These are phyloP conservation scores for Apotomis turbidana DNA, from an alignment of 2,888 invertebrate species.

Conservation along the genomic window DNA sequence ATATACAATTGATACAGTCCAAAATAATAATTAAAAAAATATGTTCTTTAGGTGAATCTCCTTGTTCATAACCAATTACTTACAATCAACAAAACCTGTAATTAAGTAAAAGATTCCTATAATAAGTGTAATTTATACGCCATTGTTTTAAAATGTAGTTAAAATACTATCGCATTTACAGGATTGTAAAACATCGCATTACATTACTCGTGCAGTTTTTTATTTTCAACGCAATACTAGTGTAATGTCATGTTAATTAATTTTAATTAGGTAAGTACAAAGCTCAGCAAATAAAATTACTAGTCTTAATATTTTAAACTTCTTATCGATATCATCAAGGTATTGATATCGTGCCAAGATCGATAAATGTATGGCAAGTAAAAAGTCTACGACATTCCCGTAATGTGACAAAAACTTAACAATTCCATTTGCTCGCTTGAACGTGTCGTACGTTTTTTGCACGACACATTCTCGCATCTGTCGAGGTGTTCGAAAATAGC, in stretches of 20 bases:
- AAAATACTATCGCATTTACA: too few relatives aligned
- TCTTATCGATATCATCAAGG: background rate
- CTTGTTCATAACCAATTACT: too few relatives aligned
- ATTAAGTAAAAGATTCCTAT: too few relatives aligned
- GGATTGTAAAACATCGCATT: too few relatives aligned
- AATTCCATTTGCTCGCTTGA: conserved; percentile 28
- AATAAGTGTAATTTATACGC: too few relatives aligned
- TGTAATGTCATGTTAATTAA: conserved; percentile 15
- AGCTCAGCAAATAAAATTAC: conserved; percentile 20
- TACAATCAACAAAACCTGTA: too few relatives aligned
- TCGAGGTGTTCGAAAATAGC: conserved; percentile 53
- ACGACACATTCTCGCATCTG: conserved; percentile 36
- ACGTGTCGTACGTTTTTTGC: conserved; percentile 39
- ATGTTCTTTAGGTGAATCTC: too few relatives aligned
- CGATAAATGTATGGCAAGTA: conserved; percentile 1
- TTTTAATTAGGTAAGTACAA: conserved; percentile 19
- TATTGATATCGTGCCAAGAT: background rate
- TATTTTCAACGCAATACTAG: background rate
- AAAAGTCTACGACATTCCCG: conserved; percentile 23
- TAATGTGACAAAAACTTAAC: conserved; percentile 28
- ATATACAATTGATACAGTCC: too few relatives aligned
- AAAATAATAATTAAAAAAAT: too few relatives aligned
- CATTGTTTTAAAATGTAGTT: too few relatives aligned
- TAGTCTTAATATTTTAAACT: conserved; percentile 11
- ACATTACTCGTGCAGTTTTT: background rate